Evolutionary conservation across 2,888 invertebrate species (phyloP).

Genomic region (Andrena dorsata): DNA sequence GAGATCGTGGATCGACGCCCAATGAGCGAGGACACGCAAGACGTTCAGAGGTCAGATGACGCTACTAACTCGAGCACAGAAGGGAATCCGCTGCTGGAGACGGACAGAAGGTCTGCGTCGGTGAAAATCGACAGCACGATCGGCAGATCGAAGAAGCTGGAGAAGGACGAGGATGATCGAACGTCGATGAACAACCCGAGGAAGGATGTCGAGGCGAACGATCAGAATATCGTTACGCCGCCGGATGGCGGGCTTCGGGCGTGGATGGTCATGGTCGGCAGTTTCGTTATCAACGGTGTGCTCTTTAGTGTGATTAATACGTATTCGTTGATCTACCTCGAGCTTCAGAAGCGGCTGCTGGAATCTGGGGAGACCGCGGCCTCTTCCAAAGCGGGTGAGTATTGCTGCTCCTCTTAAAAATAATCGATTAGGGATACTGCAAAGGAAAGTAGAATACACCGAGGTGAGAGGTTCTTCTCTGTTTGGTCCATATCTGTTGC

Average conservation of each 20-base stretch:
- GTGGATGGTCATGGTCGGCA: slow-evolving; percentile 93
- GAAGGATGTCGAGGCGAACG: slow-evolving; percentile 37
- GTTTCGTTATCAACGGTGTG: slow-evolving; percentile 95
- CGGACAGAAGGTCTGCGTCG: slow-evolving; percentile 22
- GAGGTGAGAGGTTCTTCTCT: no score
- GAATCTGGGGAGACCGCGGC: slow-evolving; percentile 89
- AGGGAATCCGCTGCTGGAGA: slow-evolving; percentile 58
- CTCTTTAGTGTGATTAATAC: slow-evolving; percentile 96
- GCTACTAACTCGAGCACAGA: slow-evolving; percentile 44
- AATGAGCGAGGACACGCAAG: slow-evolving; percentile 36
- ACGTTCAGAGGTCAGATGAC: slow-evolving; percentile 46
- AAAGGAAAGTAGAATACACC: no score
- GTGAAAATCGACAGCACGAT: slow-evolving; percentile 43
- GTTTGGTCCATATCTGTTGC: no score
- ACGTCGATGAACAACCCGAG: slow-evolving; percentile 17
- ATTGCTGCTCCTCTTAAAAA: not conserved
- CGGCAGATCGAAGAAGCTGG: slow-evolving; percentile 26
- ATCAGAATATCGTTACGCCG: slow-evolving; percentile 70
- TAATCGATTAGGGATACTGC: not conserved
- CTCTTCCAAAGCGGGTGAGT: slow-evolving; percentile 93
- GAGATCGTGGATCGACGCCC: slow-evolving; percentile 11
- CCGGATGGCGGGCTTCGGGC: slow-evolving; percentile 93
- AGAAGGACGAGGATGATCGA: slow-evolving; percentile 44
- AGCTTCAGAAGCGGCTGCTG: slow-evolving; percentile 88
- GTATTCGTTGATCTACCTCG: slow-evolving; percentile 92